phyloP scores from a whole-genome alignment of 2,113 vertebrate genomes.

The Syngnathus floridae region DNA sequence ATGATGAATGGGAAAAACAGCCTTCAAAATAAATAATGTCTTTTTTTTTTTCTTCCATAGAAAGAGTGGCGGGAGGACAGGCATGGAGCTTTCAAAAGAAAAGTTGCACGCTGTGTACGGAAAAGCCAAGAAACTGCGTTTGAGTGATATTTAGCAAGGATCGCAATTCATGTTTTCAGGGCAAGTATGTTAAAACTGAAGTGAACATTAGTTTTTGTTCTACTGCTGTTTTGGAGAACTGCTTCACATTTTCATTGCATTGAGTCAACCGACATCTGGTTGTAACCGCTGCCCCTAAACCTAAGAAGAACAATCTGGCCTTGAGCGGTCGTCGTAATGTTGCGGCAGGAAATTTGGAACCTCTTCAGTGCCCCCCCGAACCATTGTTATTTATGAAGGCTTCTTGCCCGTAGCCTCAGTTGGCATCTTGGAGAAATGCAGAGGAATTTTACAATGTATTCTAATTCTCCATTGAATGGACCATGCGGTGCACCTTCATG shows the following conservation, averaged over 20 bases:
- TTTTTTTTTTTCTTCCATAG: slow-evolving; percentile 58
- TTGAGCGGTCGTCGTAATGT: not conserved
- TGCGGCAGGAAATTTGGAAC: not conserved
- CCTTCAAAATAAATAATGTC: not conserved
- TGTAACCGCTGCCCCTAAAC: not conserved
- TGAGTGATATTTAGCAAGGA: slow-evolving; percentile 89
- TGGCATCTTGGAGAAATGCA: not conserved
- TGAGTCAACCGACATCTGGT: no score
- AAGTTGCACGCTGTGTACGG: slow-evolving; percentile 99
- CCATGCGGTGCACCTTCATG: no score
- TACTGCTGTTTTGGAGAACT: no score
- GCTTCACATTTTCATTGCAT: no score
- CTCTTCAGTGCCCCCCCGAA: not conserved
- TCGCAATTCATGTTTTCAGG: slow-evolving; percentile 96
- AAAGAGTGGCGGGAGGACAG: slow-evolving; percentile 99
- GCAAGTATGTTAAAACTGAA: slow-evolving; percentile 66
- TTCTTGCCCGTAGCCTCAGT: not conserved
- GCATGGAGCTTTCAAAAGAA: slow-evolving; percentile 98
- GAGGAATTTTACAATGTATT: not conserved
- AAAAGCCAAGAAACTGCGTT: slow-evolving; percentile 99
- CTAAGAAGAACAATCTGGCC: not conserved
- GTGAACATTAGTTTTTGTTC: no score
- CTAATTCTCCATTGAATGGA: not conserved
- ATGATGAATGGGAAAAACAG: not conserved
- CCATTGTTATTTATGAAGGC: not conserved